Base-by-base conservation (phyloP, 1,140 invertebrate species). In the Campoletis sonorensis region DNA sequence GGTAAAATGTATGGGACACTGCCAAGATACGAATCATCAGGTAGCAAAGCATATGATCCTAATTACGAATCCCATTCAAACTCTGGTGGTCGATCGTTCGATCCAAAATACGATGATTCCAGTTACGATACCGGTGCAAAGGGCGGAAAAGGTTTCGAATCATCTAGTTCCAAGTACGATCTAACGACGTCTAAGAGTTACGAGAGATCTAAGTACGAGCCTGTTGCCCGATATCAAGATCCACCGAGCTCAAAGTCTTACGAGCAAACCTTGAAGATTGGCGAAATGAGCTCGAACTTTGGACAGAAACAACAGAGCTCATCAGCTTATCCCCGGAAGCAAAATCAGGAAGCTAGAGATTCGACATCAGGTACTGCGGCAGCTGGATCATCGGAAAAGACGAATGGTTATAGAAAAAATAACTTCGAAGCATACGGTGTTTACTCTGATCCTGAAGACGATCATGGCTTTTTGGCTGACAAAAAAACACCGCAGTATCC, bases 401-500 rank as follows among this genome's bases (percentile, higher is more conserved):
- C 90, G 81, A 92, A 92, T 78, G 91, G 91, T 0, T 92, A 92
- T 64, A 86, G 89, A 77, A 92, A 92, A 80, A 92, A 92, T 79
- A 92, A 92, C 61, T 92, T 92, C 64, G 91, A 92, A 73, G 90
- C 92, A 0, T 94, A 93, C 71, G 93, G 93, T 0, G 93, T 93
- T 18, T 93, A 93, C 54, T 92, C 92, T 4, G 93, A 93, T 76
- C 88, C 91, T 10, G 92, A 92, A 77, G 93, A 93, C 58, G 92
- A 93, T 82, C 93, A 93, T 40, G 93, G 92, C 18, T 93, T 93
- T 51, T 84, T 91, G 26, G 67, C 90, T 0, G 88, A 91, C 23
- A 92, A 92, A 49, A 92, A 91, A 86, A 49, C 87, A 61, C 86
- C 92, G 8, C 88, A 91, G 73, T 90, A 93, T 80, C 90, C 89